Conservation (phyloP, 1,140 invertebrate genomes). For the Mycetomoellerius zeteki region DNA sequence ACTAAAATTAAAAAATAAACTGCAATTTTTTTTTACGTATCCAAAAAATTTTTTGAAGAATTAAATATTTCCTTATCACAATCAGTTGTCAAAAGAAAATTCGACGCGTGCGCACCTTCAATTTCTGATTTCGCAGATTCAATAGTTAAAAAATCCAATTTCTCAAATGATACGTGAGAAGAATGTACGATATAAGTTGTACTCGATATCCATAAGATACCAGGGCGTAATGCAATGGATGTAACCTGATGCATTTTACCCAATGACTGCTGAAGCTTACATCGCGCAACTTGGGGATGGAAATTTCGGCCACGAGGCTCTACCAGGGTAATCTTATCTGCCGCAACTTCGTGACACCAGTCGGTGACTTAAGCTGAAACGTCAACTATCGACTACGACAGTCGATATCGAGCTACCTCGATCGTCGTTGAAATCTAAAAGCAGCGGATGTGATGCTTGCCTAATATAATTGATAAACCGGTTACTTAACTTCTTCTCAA, state of each 20-base stretch:
- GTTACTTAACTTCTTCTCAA: conserved; percentile 41
- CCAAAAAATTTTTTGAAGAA: background rate
- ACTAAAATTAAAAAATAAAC: background rate
- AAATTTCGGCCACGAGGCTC: conserved; percentile 57
- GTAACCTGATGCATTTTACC: conserved; percentile 28
- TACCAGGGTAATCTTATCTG: conserved; percentile 57
- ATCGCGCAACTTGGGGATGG: conserved; percentile 33
- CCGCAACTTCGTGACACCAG: conserved; percentile 58
- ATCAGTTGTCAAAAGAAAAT: background rate
- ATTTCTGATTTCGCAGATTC: conserved; percentile 8
- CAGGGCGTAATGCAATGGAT: conserved; percentile 12
- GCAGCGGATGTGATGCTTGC: background rate
- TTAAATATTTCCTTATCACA: background rate
- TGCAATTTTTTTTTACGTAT: background rate
- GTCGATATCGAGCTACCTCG: conserved; percentile 53
- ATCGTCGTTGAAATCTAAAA: conserved; percentile 31
- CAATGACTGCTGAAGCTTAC: conserved; percentile 19
- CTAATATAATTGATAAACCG: conserved; percentile 46
- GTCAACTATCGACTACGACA: conserved; percentile 61
- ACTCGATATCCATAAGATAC: background rate
- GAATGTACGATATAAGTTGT: background rate
- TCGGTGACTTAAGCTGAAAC: conserved; percentile 58
- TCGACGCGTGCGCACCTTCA: no score
- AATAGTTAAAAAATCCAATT: conserved; percentile 1
- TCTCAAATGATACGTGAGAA: background rate